A percentile compares a stretch with the other conserved stretches of the same genome.
Conservation (phyloP, 2,888 invertebrate genomes). For the Theretra japonica region DNA sequence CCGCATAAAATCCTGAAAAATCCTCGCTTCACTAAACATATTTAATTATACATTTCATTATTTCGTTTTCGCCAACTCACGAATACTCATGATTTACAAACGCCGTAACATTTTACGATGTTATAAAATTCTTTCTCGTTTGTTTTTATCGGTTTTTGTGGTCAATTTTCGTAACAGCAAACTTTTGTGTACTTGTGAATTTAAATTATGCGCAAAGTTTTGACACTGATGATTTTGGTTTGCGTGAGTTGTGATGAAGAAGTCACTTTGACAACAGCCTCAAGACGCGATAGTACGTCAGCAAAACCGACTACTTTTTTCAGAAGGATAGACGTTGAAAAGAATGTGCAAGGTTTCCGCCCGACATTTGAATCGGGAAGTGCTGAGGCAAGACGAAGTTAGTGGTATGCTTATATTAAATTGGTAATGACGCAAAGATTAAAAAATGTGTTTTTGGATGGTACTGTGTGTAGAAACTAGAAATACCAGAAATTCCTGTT, state of each 20-base stretch:
- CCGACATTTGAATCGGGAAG: constrained; percentile 37
- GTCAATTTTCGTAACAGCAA: constrained; percentile 36
- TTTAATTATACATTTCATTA: constrained; percentile 19
- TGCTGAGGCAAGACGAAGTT: constrained; percentile 43
- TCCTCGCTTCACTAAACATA: neutral
- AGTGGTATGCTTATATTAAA: constrained; percentile 30
- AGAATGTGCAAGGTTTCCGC: constrained; percentile 30
- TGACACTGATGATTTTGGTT: constrained; percentile 21
- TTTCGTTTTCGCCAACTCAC: neutral
- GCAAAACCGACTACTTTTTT: constrained; percentile 50
- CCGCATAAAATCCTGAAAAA: neutral
- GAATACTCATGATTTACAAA: constrained; percentile 39
- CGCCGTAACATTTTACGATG: constrained; percentile 58
- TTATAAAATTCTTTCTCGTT: constrained; percentile 49
- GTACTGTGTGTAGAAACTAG: no score
- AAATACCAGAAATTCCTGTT: no score
- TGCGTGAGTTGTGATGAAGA: constrained; percentile 36
- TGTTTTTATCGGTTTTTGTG: constrained; percentile 48
- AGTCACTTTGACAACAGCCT: constrained; percentile 49
- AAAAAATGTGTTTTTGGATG: neutral
- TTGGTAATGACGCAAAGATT: neutral
- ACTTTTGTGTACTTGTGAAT: constrained; percentile 31
- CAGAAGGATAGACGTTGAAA: constrained; percentile 45
- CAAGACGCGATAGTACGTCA: constrained; percentile 38
- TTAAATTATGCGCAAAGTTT: constrained; percentile 31